Evolutionary conservation across 2,888 invertebrate genomes (phyloP).

Genomic region (Leuctra nigra): DNA sequence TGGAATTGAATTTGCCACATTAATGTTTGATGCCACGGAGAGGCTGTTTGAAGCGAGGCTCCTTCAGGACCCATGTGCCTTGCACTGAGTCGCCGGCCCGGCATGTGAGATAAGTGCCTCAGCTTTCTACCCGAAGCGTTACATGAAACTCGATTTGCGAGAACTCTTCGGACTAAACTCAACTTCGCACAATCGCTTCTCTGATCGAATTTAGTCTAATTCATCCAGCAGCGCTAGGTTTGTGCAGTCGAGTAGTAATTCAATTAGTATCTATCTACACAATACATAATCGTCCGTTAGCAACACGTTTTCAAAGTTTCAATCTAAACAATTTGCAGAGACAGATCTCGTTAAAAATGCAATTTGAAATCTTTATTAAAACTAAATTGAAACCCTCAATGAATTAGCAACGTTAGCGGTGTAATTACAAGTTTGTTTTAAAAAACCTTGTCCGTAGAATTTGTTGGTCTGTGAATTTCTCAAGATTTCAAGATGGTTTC

Average conservation of each 20-base stretch:
- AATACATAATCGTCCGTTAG: no score
- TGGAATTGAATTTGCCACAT: conserved; percentile 23
- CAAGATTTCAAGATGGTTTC: no score
- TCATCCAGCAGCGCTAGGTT: no score
- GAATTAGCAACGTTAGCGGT: conserved; percentile 19
- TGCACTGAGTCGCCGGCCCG: not conserved
- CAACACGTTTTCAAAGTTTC: not conserved
- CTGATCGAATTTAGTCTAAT: conserved; percentile 6
- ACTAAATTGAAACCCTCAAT: conserved; percentile 28
- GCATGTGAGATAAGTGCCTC: conserved; percentile 2
- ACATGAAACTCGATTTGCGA: no score
- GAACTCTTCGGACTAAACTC: no score
- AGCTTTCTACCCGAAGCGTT: no score
- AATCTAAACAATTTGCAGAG: conserved; percentile 2
- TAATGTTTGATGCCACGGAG: conserved; percentile 23
- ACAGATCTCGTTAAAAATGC: conserved; percentile 20
- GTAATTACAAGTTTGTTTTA: not conserved
- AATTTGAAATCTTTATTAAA: conserved; percentile 28
- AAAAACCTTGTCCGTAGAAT: no score
- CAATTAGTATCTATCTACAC: no score
- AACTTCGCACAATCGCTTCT: no score
- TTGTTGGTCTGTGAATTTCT: no score
- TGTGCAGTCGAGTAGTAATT: no score
- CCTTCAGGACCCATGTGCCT: not conserved
- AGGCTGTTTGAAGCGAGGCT: not conserved